A percentile compares a stretch with the other conserved stretches of the same genome.
phyloP scores from a whole-genome alignment of 2,888 invertebrate species.

The Aricia artaxerxes region DNA sequence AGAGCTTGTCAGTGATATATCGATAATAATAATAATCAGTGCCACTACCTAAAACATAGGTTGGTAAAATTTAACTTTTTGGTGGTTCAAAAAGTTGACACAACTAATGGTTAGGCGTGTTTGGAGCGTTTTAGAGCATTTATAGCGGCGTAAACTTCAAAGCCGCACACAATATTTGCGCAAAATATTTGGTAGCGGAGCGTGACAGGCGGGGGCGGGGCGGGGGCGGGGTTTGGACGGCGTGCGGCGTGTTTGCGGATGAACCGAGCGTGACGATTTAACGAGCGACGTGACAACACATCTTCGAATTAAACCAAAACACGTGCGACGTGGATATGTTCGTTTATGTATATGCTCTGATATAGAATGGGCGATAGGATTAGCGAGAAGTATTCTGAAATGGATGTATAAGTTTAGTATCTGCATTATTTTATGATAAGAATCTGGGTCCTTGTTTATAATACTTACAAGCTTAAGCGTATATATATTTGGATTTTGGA shows the following conservation, averaged over 20 bases:
- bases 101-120: neutral
- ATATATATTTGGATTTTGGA: no score
- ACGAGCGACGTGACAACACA: slow-evolving; percentile 57
- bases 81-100: neutral
- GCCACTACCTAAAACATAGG: no score
- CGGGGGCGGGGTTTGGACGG: slow-evolving; percentile 33
- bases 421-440: no score
- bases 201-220: neutral
- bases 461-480: no score
- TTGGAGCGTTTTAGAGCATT: neutral
- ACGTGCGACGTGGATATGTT: neutral
- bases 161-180: slow-evolving; percentile 16
- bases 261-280: slow-evolving; percentile 60
- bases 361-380: neutral
- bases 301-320: slow-evolving; percentile 57
- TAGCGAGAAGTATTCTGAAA: no score
- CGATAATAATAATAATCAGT: neutral
- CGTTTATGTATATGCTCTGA: neutral
- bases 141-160: slow-evolving; percentile 4
- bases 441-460: no score
- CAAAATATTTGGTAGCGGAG: slow-evolving; percentile 23
- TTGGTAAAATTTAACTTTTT: neutral
- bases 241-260: slow-evolving; percentile 44
- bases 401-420: no score
- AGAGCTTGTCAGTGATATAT: no score